Base-by-base conservation (phyloP, 2,888 invertebrate genomes). In the Nesidiocoris tenuis region DNA sequence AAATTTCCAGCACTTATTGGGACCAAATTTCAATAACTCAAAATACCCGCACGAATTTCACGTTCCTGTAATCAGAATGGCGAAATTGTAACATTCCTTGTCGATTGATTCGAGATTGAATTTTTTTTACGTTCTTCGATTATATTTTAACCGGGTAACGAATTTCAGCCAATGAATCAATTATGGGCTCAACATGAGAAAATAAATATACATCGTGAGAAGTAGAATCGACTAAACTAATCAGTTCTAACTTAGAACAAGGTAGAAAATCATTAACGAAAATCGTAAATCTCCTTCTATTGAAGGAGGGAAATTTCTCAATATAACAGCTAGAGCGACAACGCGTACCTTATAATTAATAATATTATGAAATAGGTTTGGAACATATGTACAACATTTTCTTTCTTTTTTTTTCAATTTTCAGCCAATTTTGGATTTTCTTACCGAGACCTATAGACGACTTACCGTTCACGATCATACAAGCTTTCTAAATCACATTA, bases 401-500 rank as follows among this genome's bases (percentile, higher is more conserved):
- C 22, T 24, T 2, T 61, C n/a, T n/a, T n/a, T 71, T 72, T 39
- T 61, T 23, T 24, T 59, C 18, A 39, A 22, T 72, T 61, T 63
- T 39, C 18, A 19, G 24, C n/a, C 17, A 25, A 64, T 59, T 24
- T 70, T 67, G 54, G 21, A 21, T 61, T 55, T 67, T 18, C 63
- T 74, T 71, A 75, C 77, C 71, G 65, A 74, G 75, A 63, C 21
- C 55, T 61, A 78, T n/a, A 78, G 61, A 61, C 74, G 70, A 75
- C 63, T 67, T 75, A 71, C 63, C 68, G 66, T 68, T 77, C 63
- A 75, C 75, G 75, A 78, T 61, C 55, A 75, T 65, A 74, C 72
- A 79, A 79, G 79, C 78, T 75, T n/a, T 75, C 75, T 79, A 79
- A 77, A 79, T 79, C 79, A 79, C 79, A 78, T 78, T 78, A 77